phyloP scores from a whole-genome alignment of 1,140 invertebrate species.

The Lutraria rhynchaena region DNA sequence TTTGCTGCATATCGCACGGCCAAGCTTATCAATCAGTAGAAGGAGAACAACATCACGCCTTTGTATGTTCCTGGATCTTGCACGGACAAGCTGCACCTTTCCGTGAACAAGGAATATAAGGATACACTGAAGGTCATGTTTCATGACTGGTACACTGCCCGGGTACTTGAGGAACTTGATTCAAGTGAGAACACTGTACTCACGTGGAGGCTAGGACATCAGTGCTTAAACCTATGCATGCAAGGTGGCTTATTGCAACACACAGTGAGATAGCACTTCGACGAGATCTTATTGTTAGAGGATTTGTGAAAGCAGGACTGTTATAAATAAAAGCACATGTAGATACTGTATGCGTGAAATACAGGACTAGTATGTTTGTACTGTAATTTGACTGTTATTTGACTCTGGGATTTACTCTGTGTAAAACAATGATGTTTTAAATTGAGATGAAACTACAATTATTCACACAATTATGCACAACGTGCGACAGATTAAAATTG shows the following conservation, averaged over 20 bases:
- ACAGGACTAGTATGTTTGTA: too few species aligned
- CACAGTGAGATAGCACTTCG: not conserved
- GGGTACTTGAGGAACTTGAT: not conserved
- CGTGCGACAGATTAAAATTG: too few species aligned
- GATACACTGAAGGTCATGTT: not conserved
- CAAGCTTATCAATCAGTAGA: not conserved
- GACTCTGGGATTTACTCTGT: too few species aligned
- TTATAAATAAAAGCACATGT: not conserved
- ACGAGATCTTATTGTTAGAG: not conserved
- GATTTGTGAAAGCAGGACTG: conserved; percentile 4
- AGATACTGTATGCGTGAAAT: too few species aligned
- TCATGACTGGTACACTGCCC: conserved; percentile 16
- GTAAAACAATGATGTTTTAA: too few species aligned
- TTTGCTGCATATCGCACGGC: not conserved
- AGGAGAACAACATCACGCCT: conserved; percentile 3
- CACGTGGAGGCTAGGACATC: not conserved
- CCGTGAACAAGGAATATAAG: conserved; percentile 12
- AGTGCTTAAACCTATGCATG: too few species aligned
- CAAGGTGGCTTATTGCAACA: not conserved
- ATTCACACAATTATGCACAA: too few species aligned
- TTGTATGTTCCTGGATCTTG: conserved; percentile 5
- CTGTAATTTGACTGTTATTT: too few species aligned
- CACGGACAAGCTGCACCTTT: conserved; percentile 5
- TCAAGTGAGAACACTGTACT: too few species aligned
- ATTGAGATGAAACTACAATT: too few species aligned